Conservation (phyloP, 2,888 invertebrate species). For the Oscheius myriophilus region DNA sequence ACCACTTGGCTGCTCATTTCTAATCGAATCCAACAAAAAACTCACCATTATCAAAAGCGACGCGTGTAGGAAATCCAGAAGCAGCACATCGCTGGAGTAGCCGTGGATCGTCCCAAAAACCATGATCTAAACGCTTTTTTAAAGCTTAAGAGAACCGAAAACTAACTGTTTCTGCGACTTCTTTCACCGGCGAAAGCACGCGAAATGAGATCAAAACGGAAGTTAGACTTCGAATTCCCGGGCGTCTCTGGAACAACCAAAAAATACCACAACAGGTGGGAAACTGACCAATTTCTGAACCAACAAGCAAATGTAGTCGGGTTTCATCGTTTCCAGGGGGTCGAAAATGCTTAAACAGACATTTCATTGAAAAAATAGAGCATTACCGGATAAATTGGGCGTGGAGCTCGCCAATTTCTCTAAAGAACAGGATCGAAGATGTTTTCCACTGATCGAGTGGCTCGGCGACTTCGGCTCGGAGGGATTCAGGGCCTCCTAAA, state of each 20-base stretch:
- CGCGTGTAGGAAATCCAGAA: constrained; percentile 15
- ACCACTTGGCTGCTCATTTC: neutral
- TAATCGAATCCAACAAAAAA: too few species aligned
- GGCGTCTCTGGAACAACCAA: constrained; percentile 3
- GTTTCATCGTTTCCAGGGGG: neutral
- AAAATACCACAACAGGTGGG: neutral
- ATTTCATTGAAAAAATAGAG: too few species aligned
- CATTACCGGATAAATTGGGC: too few species aligned
- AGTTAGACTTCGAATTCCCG: constrained; percentile 23
- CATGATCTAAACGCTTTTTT: neutral
- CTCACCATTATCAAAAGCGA: constrained; percentile 8
- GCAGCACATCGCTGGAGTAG: neutral
- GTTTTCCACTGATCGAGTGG: too few species aligned
- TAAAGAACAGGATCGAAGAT: too few species aligned
- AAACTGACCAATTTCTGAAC: constrained; percentile 3
- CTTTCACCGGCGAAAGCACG: constrained; percentile 10
- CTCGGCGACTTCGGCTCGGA: too few species aligned
- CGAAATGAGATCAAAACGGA: constrained; percentile 20
- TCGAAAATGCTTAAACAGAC: neutral
- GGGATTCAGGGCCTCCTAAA: neutral
- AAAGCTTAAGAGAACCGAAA: neutral
- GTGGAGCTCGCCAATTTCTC: too few species aligned
- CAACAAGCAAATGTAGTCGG: constrained; percentile 4
- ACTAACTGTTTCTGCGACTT: constrained; percentile 25
- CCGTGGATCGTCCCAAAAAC: constrained; percentile 11